Percentiles rank a stretch among this genome's conserved stretches.
Conservation (phyloP, 2,888 invertebrate species). For the Eugnorisma glareosa region DNA sequence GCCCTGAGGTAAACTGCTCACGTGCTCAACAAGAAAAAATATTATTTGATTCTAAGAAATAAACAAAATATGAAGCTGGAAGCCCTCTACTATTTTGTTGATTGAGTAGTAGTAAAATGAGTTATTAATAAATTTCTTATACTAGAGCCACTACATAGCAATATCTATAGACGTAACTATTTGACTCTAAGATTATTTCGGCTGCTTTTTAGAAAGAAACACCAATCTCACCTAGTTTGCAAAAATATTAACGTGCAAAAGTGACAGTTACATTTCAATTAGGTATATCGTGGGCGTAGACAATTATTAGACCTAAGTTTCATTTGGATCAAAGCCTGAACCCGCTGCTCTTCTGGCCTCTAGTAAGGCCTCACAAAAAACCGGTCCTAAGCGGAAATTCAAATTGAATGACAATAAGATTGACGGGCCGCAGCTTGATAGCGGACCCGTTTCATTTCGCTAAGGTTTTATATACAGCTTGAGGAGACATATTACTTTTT, state of each 20-base stretch:
- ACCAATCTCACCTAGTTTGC: too few species aligned
- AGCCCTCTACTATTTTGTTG: too few species aligned
- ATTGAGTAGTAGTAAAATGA: too few species aligned
- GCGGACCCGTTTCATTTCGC: conserved; percentile 84
- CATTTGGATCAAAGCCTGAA: neutral
- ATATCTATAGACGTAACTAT: too few species aligned
- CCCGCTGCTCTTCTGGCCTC: conserved; percentile 69
- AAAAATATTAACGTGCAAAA: neutral
- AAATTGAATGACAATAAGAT: conserved; percentile 90
- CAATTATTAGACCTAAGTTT: neutral
- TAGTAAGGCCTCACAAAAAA: conserved; percentile 78
- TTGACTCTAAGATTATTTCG: too few species aligned
- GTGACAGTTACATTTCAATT: neutral
- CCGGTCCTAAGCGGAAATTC: conserved; percentile 85
- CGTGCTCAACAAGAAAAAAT: too few species aligned
- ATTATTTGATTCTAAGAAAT: neutral
- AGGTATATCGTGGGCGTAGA: neutral
- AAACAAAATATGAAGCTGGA: neutral
- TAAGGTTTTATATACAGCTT: conserved; percentile 74
- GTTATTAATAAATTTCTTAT: too few species aligned
- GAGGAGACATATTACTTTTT: conserved; percentile 80
- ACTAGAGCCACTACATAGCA: too few species aligned
- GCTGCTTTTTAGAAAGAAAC: too few species aligned
- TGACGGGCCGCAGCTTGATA: conserved; percentile 86
- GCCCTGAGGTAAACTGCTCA: neutral